Percentiles rank a stretch among this genome's conserved stretches.
Conservation (phyloP, 1,140 invertebrate species). For the Drosophila willistoni region DNA sequence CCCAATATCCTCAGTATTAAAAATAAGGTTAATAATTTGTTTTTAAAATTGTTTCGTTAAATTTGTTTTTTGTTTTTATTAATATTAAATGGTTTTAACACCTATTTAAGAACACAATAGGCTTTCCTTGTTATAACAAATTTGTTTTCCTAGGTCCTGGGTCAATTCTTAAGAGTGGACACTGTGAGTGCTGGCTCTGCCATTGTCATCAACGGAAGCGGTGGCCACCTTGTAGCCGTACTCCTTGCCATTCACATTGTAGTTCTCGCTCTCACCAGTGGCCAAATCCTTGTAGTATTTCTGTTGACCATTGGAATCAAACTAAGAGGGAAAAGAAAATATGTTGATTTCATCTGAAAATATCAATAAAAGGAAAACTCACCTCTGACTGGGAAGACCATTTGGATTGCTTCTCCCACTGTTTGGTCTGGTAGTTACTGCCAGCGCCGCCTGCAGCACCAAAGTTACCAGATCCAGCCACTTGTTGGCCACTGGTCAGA, state of each 20-base stretch:
- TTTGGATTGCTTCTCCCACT: slow-evolving; percentile 83
- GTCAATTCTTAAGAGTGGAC: slow-evolving; percentile 68
- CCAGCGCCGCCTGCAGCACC: slow-evolving; percentile 47
- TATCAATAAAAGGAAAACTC: slow-evolving; percentile 6
- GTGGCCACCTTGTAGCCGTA: slow-evolving; percentile 78
- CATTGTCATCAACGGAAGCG: slow-evolving; percentile 81
- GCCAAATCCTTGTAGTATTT: slow-evolving; percentile 80
- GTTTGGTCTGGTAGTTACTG: slow-evolving; percentile 72
- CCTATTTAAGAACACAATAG: slow-evolving; percentile 41
- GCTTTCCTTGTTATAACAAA: neutral
- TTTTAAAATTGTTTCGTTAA: neutral
- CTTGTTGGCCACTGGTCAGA: slow-evolving; percentile 31
- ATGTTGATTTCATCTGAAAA: neutral
- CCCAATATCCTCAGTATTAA: too few relatives aligned
- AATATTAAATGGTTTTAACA: neutral
- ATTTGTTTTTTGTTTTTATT: slow-evolving; percentile 11
- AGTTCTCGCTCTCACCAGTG: slow-evolving; percentile 79
- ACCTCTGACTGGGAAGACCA: slow-evolving; percentile 82
- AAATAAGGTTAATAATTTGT: too few relatives aligned
- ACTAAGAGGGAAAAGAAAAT: slow-evolving; percentile 36
- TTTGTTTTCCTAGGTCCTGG: neutral
- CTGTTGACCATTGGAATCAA: slow-evolving; percentile 64
- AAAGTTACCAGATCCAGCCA: slow-evolving; percentile 41
- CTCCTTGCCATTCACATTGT: slow-evolving; percentile 74
- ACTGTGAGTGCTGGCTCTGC: slow-evolving; percentile 78